These are phyloP conservation scores for Chiloscyllium plagiosum DNA, from an alignment of 2,113 vertebrate genomes.

Conservation along the genomic window DNA sequence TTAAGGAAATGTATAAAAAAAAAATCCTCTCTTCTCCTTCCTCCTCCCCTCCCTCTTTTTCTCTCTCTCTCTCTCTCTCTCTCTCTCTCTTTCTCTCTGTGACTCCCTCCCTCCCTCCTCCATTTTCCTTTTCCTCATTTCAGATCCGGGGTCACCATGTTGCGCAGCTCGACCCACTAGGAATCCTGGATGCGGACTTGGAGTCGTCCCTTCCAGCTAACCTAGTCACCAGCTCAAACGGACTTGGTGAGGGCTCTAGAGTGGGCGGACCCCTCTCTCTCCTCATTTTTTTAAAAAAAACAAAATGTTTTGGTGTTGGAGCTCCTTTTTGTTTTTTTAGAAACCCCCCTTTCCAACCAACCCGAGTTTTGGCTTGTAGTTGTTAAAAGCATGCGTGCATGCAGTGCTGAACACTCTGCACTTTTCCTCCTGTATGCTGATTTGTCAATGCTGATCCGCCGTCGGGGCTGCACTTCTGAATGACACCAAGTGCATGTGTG, in stretches of 20 bases:
- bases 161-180: constrained; percentile 97
- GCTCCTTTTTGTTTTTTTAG: neutral
- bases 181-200: constrained; percentile 99
- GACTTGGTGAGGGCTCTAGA: constrained; percentile 90
- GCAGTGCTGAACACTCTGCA: neutral
- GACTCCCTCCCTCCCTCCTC: neutral
- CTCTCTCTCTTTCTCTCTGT: constrained; percentile 45
- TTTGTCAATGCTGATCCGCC: neutral
- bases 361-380: neutral
- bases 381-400: constrained; percentile 1
- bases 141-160: constrained; percentile 99
- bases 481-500: neutral
- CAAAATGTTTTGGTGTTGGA: neutral
- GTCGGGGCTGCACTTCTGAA: neutral
- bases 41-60: constrained; percentile 45
- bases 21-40: constrained; percentile 53
- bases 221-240: constrained; percentile 97
- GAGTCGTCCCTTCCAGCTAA: constrained; percentile 93
- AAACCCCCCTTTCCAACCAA: neutral
- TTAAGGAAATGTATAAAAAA: constrained; percentile 49
- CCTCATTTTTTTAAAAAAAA: neutral
- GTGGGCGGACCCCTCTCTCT: constrained; percentile 47
- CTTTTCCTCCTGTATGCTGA: neutral
- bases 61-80: too few species aligned
- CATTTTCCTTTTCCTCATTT: constrained; percentile 49